Evolutionary conservation across 1,140 invertebrate species (phyloP).

Genomic region (Drosophila pachea): DNA sequence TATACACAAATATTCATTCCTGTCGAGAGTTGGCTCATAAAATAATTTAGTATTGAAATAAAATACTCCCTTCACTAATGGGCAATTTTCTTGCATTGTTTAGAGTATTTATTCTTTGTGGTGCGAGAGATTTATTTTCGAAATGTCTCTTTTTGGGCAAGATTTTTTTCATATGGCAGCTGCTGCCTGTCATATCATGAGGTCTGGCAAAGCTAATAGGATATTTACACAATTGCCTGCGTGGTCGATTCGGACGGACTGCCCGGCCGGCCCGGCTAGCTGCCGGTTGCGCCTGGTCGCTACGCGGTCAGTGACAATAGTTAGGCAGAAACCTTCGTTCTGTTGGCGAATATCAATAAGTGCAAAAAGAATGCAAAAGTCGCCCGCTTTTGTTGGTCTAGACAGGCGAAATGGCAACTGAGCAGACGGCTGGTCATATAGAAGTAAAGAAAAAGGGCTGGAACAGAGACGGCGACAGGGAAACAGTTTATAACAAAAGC

Average conservation of each 20-base stretch:
- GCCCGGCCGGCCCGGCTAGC: background rate
- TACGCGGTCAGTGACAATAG: slow-evolving; percentile 46
- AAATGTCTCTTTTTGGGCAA: slow-evolving; percentile 1
- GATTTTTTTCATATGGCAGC: slow-evolving; percentile 15
- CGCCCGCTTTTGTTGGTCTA: slow-evolving; percentile 59
- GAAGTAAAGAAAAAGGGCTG: slow-evolving; percentile 15
- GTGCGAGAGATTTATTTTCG: slow-evolving; percentile 1
- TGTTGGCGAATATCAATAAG: slow-evolving; percentile 61
- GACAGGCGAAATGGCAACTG: slow-evolving; percentile 53
- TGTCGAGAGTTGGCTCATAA: background rate
- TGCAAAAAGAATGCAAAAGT: slow-evolving; percentile 47
- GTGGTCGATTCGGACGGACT: slow-evolving; percentile 10
- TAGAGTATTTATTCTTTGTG: background rate
- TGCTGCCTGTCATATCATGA: slow-evolving; percentile 35
- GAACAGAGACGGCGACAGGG: slow-evolving; percentile 25
- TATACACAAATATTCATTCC: too few species aligned
- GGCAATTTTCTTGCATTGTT: background rate
- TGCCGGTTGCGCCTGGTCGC: background rate
- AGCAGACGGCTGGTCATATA: slow-evolving; percentile 1
- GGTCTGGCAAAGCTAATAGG: slow-evolving; percentile 48
- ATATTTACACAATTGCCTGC: slow-evolving; percentile 64
- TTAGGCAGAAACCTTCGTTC: slow-evolving; percentile 20
- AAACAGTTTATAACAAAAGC: slow-evolving; percentile 54
- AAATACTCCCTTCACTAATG: background rate
- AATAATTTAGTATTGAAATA: background rate